Evolutionary conservation across 2,888 invertebrate species (phyloP), one percentile per base, ranked within the genome.

Genomic region (Nemotelus pantherinus): DNA sequence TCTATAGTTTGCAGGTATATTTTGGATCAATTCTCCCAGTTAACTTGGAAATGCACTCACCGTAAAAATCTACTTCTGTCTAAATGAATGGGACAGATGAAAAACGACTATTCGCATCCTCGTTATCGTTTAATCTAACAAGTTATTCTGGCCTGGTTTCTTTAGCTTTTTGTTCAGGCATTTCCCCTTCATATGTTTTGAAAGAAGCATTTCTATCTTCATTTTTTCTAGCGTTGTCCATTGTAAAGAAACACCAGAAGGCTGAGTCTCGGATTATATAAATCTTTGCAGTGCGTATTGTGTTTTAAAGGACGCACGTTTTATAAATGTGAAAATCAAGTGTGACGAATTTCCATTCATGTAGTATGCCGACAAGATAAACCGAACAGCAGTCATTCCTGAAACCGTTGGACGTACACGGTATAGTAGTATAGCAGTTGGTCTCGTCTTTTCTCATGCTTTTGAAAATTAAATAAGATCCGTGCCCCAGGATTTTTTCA

Each of bases 291-390:
- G 43, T 45, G n/a, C n/a, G 7, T 7, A 55, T 71, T 55, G 55
- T 39, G 25, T 25, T 25, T 25, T 25, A 25, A 71, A 57, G 45
- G 71, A 57, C 41, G 48, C 25, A 50, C 68, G 55, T 71, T 71
- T 25, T 25, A 25, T 25, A 25, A 71, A 71, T 71, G 44, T 71
- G 41, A 55, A 45, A 45, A 71, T 71, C 71, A 71, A 71, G 71
- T 71, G 71, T 71, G 71, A 57, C 71, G 55, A 71, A 71, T 68
- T 48, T 50, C 41, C 43, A 63, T 68, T 68, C 48, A 50, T 50
- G 48, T 53, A 10, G 50, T 25, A 5, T 39, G 39, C 50, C 41
- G 50, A 68, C 68, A 68, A 50, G 68, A 68, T 68, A 68, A 65
- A 50, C 68, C 53, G 39, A 68, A 68, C 25, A 68, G n/a, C 48